Conservation (phyloP, 2,888 invertebrate genomes). For the Caradrina clavipalpis region DNA sequence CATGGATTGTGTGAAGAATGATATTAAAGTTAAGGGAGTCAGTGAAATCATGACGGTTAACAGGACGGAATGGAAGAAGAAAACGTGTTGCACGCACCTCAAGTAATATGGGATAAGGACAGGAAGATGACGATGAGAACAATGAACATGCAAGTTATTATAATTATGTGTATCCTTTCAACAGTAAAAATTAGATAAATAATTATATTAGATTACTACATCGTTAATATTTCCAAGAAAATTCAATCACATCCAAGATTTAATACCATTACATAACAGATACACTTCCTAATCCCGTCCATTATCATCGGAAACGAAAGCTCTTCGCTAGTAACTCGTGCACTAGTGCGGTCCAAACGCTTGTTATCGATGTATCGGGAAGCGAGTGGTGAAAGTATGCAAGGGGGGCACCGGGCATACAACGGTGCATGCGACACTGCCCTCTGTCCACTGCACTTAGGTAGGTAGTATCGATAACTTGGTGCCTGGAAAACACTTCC, state of each 20-base stretch:
- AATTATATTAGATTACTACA: not conserved
- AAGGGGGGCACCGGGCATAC: slow-evolving; percentile 81
- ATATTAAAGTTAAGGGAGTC: too few species aligned
- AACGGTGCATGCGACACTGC: slow-evolving; percentile 85
- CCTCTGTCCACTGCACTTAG: slow-evolving; percentile 83
- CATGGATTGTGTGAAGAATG: too few species aligned
- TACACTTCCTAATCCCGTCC: slow-evolving; percentile 55
- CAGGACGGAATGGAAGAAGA: too few species aligned
- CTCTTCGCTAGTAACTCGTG: slow-evolving; percentile 64
- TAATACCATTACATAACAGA: slow-evolving; percentile 41
- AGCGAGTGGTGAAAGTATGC: slow-evolving; percentile 88
- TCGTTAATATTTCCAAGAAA: slow-evolving; percentile 10
- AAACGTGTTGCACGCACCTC: too few species aligned
- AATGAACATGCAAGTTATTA: too few species aligned
- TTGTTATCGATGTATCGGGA: slow-evolving; percentile 81
- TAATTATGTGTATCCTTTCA: not conserved
- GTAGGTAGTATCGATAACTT: slow-evolving; percentile 62
- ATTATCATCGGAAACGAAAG: slow-evolving; percentile 63
- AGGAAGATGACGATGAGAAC: too few species aligned
- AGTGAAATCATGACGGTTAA: too few species aligned
- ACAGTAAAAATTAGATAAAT: not conserved
- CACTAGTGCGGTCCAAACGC: slow-evolving; percentile 71
- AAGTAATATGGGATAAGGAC: too few species aligned
- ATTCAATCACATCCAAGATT: slow-evolving; percentile 30
- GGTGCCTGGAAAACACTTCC: slow-evolving; percentile 62